Percentiles rank a stretch among this genome's conserved stretches.
Evolutionary conservation across 2,113 vertebrate species (phyloP).

Genomic region (Notiomystis cincta): DNA sequence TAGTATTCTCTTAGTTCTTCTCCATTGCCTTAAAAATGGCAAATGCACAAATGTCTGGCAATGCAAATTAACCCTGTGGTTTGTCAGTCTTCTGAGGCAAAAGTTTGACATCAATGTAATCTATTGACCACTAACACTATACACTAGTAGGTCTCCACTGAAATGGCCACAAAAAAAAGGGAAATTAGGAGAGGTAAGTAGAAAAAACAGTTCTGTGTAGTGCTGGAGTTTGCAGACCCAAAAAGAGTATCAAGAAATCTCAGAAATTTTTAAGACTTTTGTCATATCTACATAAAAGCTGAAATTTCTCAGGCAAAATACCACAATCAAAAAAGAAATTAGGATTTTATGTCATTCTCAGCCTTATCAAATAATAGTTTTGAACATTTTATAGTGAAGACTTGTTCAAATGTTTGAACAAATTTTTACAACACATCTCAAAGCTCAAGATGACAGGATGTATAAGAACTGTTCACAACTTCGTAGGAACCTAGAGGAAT

Average conservation of each 20-base stretch:
- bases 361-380: neutral
- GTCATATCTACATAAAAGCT: neutral
- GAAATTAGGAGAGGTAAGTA: neutral
- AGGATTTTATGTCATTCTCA: neutral
- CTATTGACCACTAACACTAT: neutral
- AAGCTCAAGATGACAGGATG: neutral
- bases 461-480: neutral
- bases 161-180: neutral
- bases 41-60: neutral
- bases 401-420: neutral
- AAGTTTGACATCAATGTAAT: neutral
- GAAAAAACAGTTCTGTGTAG: neutral
- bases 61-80: neutral
- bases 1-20: slow-evolving; percentile 5
- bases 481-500: neutral
- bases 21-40: neutral
- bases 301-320: neutral
- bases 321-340: neutral
- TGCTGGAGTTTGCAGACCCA: neutral
- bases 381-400: neutral
- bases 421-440: neutral
- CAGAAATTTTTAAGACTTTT: neutral
- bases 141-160: neutral
- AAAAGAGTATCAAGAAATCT: neutral
- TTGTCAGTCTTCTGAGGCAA: neutral